Base-by-base conservation (phyloP, 2,113 vertebrate genomes). In the Arothron firmamentum region DNA sequence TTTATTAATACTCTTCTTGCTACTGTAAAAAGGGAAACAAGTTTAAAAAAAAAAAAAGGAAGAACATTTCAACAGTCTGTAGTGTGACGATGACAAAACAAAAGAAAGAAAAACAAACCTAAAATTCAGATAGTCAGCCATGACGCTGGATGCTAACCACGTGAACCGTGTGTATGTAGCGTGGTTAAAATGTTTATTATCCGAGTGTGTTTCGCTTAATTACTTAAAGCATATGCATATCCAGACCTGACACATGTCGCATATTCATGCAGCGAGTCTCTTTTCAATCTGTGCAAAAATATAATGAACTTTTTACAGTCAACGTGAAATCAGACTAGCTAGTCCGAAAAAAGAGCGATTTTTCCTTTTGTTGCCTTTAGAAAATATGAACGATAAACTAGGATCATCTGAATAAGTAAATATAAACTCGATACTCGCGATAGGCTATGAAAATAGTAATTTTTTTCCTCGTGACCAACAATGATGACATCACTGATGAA, bases 371-470 rank as follows among this genome's bases (percentile, higher is more conserved):
- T 38, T 75, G 54, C 70, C 91, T 76, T 85, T 93, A 90, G 93
- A 92, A 93, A 93, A 93, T 91, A 94, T 93, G 84, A 90, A 91
- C 88, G 91, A 91, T 95, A 94, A 91, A 91, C 90, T 94, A 94
- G 86, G 82, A 86, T 85, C 56, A 67, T 93, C 88, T 93, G 88
- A 92, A 90, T 93, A 94, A 90, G 93, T 94, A 95, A 88, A 95
- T 93, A 82, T 87, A 94, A 93, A 94, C 91, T 95, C 95, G 89
- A 93, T 92, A 94, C 34, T 38, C 34, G 93, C 92, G 92, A 90
- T 87, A 92, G 90, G 92, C 88, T 97, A 95, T 93, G 94, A 97
- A 98, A 98, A 97, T 97, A 98, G 93, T 92, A 90, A 79, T 28
- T 60, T 48, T 19, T 15, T 28, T 38, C 18, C 19, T 38, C 25